Base-by-base conservation (phyloP, 23 tunicate genomes). In the Corella eumyota region DNA sequence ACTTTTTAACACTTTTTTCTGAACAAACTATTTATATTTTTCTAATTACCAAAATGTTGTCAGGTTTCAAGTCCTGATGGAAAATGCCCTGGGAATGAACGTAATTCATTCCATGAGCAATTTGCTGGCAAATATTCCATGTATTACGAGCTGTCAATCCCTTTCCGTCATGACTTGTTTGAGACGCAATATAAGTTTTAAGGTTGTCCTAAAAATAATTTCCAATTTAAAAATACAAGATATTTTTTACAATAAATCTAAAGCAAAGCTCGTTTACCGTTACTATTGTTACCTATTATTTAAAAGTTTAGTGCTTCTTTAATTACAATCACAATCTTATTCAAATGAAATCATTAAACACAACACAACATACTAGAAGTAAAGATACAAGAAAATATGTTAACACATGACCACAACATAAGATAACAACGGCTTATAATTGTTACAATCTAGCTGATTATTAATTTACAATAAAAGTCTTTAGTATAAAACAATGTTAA, bases 1-100 rank as follows among this genome's bases (percentile, higher is more conserved):
- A n/a, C n/a, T n/a, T n/a, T n/a, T n/a, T n/a, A n/a, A n/a, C n/a
- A n/a, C n/a, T n/a, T n/a, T n/a, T n/a, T n/a, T n/a, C n/a, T n/a
- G n/a, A n/a, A n/a, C n/a, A n/a, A n/a, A 77, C 68, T 40, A 9
- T 40, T 15, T 40, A 40, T 40, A 40, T 9, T 15, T 40, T 40
- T 11, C 15, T 40, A 20, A 60, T 34, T 28, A 84, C 94, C 83
- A 84, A 55, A 38, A 84, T 75, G 49, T 84, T 84, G 56, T 84
- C 94, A 2, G 94, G 94, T 47, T 76, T 84, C 61, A 84, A 25
- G 50, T 84, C 94, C 15, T 52, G 26, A 34, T 84, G 94, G 26
- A 30, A 68, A n/a, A 75, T 56, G 36, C 33, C 63, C 15, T 50
- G 70, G 20, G 61, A 58, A 34, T 84, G 94, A 34, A 84, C 78